Evolutionary conservation across 2,888 invertebrate species (phyloP).

Genomic region (Xanthorhoe spadicearia): DNA sequence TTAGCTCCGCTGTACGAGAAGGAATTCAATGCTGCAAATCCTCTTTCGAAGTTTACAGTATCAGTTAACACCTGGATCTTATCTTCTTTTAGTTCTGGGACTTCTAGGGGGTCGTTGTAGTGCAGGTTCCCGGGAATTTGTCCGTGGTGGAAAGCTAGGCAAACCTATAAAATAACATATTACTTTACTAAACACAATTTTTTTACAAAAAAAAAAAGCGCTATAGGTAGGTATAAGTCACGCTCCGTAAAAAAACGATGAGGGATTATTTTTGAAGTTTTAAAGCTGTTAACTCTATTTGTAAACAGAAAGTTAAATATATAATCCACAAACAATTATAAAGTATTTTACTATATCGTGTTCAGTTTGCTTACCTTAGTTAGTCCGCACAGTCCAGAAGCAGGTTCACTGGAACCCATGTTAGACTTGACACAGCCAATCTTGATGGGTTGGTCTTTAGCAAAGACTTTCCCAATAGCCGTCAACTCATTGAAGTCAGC

Average conservation of each 20-base stretch:
- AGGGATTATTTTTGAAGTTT: no score
- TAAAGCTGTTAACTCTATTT: no score
- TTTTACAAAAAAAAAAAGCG: no score
- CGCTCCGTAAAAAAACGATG: no score
- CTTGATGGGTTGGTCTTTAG: constrained; percentile 78
- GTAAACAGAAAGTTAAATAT: no score
- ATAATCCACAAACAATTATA: no score
- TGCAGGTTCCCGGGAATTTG: constrained; percentile 58
- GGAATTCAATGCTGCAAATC: constrained; percentile 54
- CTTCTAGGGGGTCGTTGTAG: constrained; percentile 50
- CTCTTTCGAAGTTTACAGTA: constrained; percentile 48
- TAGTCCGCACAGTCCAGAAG: constrained; percentile 72
- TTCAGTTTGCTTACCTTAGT: constrained; percentile 67
- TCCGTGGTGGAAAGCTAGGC: constrained; percentile 56
- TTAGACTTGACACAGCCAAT: constrained; percentile 70
- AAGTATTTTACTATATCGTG: no score
- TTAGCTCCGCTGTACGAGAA: constrained; percentile 56
- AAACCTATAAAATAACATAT: constrained; percentile 49
- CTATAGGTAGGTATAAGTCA: no score
- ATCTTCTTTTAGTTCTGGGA: constrained; percentile 49
- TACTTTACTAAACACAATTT: no score
- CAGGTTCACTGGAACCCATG: constrained; percentile 60
- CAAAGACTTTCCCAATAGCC: constrained; percentile 83
- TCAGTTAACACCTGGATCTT: constrained; percentile 53
- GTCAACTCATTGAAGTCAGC: constrained; percentile 86